Evolutionary conservation across 1,140 invertebrate genomes (phyloP).

Genomic region (Caerostris extrusa): DNA sequence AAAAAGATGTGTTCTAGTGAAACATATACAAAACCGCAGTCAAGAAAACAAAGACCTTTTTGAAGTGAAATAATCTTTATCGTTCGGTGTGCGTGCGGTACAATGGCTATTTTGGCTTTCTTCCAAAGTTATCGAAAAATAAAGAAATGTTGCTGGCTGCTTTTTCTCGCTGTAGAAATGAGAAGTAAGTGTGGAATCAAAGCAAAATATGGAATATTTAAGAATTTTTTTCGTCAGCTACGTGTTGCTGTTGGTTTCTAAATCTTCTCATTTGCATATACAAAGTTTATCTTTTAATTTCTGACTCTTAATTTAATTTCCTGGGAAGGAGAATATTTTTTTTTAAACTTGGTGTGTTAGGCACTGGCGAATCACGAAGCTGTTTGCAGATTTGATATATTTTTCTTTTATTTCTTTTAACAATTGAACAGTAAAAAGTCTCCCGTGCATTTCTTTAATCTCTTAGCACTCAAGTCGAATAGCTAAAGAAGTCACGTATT

Average conservation of each 20-base stretch:
- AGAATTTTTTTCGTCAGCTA: background rate
- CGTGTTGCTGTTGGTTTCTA: background rate
- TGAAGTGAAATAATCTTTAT: slow-evolving; percentile 26
- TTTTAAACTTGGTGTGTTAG: background rate
- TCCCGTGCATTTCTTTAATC: background rate
- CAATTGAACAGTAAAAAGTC: background rate
- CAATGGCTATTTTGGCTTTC: slow-evolving; percentile 51
- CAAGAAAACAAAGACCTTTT: slow-evolving; percentile 44
- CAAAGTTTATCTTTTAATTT: slow-evolving; percentile 43
- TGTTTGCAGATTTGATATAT: slow-evolving; percentile 1
- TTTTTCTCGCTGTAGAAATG: background rate
- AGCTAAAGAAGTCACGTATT: slow-evolving; percentile 30
- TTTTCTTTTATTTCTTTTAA: background rate
- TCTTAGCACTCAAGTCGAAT: slow-evolving; percentile 10
- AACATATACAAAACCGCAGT: slow-evolving; percentile 28
- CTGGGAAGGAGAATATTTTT: background rate
- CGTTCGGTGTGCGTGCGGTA: background rate
- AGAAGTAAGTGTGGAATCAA: slow-evolving; percentile 13
- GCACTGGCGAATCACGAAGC: background rate
- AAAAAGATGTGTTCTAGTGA: slow-evolving; percentile 13
- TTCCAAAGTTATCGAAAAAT: slow-evolving; percentile 41
- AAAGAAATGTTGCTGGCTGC: background rate
- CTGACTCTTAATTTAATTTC: slow-evolving; percentile 12
- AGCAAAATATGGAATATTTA: slow-evolving; percentile 30
- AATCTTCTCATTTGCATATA: slow-evolving; percentile 14